Conservation (phyloP, 2,888 invertebrate species). For the Nudaria mundana region DNA sequence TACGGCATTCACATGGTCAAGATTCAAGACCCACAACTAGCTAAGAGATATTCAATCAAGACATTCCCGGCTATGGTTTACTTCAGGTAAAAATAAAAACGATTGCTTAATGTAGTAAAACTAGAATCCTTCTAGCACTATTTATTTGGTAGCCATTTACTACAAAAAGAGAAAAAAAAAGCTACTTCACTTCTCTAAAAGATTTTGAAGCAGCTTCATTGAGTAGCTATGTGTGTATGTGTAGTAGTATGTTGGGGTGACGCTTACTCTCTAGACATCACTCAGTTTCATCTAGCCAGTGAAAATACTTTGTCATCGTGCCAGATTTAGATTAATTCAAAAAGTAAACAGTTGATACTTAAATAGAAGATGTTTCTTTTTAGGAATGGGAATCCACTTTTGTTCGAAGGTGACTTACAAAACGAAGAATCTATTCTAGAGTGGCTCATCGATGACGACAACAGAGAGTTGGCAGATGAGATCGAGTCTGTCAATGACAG, state of each 20-base stretch:
- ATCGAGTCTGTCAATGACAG: constrained; percentile 95
- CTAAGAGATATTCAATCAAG: constrained; percentile 96
- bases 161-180: too few relatives aligned
- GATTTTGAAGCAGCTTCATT: too few relatives aligned
- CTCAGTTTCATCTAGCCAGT: too few relatives aligned
- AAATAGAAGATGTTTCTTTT: constrained; percentile 42
- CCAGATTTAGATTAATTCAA: too few relatives aligned
- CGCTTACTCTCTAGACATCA: too few relatives aligned
- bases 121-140: too few relatives aligned
- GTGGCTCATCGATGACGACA: constrained; percentile 96
- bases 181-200: too few relatives aligned
- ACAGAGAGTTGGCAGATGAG: constrained; percentile 95
- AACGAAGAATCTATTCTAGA: constrained; percentile 95
- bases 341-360: neutral
- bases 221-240: too few relatives aligned
- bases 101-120: too few relatives aligned
- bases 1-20: constrained; percentile 97
- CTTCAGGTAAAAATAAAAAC: constrained; percentile 84
- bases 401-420: constrained; percentile 95
- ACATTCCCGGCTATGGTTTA: constrained; percentile 96
- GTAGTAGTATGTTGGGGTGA: too few relatives aligned
- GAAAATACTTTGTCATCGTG: too few relatives aligned
- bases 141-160: too few relatives aligned
- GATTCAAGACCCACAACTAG: constrained; percentile 94
- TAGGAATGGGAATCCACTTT: constrained; percentile 92